Percentiles rank a stretch among this genome's conserved stretches.
Evolutionary conservation across 2,113 vertebrate species (phyloP).

Genomic region (Campylomormyrus tamandua): DNA sequence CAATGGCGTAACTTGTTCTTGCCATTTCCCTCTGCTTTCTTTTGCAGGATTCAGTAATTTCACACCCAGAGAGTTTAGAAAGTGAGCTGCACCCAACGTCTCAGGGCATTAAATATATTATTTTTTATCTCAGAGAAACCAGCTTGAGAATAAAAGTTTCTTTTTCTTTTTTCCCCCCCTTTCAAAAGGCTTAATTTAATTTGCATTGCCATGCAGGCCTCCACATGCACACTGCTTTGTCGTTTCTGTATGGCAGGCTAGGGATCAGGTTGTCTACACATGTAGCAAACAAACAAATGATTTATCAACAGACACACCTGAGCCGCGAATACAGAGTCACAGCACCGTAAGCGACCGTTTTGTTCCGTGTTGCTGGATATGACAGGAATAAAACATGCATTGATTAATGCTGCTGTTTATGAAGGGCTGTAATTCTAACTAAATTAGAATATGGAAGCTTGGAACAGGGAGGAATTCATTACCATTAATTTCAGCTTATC

Average conservation of each 20-base stretch:
- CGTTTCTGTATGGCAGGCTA: background rate
- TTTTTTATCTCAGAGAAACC: background rate
- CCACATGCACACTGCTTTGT: background rate
- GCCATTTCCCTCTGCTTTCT: background rate
- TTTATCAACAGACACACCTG: background rate
- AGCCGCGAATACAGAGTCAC: background rate
- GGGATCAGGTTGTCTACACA: background rate
- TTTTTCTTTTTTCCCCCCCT: background rate
- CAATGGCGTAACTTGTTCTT: background rate
- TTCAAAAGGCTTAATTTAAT: background rate
- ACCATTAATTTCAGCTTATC: background rate
- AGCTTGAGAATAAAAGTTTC: conserved; percentile 6
- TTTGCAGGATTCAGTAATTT: background rate
- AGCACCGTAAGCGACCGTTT: background rate
- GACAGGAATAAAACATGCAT: background rate
- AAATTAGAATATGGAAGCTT: background rate
- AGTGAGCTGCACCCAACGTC: background rate
- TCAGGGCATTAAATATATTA: background rate
- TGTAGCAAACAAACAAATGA: background rate
- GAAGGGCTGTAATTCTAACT: background rate
- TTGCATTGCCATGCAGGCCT: background rate
- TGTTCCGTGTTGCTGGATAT: background rate
- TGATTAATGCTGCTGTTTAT: background rate
- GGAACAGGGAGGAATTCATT: background rate
- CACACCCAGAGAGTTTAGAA: background rate